A percentile compares a stretch with the other conserved stretches of the same genome.
Conservation (phyloP, 2,888 invertebrate species). For the Tillus elongatus region DNA sequence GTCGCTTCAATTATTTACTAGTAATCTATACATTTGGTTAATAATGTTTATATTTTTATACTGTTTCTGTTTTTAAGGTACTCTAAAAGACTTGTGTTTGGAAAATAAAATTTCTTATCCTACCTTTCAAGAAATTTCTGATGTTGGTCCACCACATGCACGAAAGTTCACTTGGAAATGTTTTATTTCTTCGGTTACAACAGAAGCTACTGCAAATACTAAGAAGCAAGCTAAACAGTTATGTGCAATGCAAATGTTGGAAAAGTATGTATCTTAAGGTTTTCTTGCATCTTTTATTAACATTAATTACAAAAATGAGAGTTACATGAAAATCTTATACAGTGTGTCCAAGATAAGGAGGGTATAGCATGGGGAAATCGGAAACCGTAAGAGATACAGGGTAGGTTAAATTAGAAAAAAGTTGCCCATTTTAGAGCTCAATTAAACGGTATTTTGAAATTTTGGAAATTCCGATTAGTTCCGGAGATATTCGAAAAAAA, state of each 20-base stretch:
- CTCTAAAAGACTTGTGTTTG: constrained; percentile 41
- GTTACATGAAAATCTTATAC: too few relatives aligned
- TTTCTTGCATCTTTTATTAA: too few relatives aligned
- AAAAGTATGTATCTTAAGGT: constrained; percentile 32
- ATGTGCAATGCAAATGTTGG: constrained; percentile 46
- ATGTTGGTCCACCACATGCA: constrained; percentile 58
- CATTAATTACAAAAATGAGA: too few relatives aligned
- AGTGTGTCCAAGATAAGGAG: too few relatives aligned
- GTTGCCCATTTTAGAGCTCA: too few relatives aligned
- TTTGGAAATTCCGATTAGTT: too few relatives aligned
- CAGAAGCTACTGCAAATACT: constrained; percentile 49
- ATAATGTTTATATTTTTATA: not conserved
- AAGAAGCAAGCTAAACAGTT: constrained; percentile 59
- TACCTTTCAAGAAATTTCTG: constrained; percentile 48
- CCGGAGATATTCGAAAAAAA: too few relatives aligned
- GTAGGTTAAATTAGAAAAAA: too few relatives aligned
- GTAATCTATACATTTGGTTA: not conserved
- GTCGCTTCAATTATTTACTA: too few relatives aligned
- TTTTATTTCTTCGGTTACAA: constrained; percentile 45
- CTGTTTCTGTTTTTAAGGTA: constrained; percentile 19
- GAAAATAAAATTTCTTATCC: constrained; percentile 45
- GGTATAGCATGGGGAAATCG: too few relatives aligned
- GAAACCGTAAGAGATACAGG: too few relatives aligned
- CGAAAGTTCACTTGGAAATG: constrained; percentile 54
- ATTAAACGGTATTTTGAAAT: too few relatives aligned